Evolutionary conservation across 1,140 invertebrate genomes (phyloP), one percentile per base, ranked within the genome.

Genomic region (Polypedilum pembai): DNA sequence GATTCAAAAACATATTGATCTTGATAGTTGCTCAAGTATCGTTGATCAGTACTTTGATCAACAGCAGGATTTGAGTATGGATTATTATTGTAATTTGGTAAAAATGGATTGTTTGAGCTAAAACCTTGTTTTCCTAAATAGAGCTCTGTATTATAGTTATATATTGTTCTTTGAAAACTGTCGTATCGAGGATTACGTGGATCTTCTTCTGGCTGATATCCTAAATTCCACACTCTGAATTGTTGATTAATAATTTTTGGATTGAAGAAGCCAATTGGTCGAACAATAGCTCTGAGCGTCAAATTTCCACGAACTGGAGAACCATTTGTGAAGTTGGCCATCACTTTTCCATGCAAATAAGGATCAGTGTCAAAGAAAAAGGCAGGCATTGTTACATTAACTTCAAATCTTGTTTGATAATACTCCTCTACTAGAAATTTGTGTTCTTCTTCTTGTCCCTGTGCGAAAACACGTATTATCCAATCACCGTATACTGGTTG

Each of bases 301-400:
- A 96, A 84, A 84, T 96, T 96, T 3, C 95, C 95, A 41, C 81
- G 82, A 0, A 94, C 92, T 0, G 92, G 92, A 17, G 89, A 90
- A 0, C 93, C 92, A 65, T 91, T 94, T 1, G 93, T 95, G 82
- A 95, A 98, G 88, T 98, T 98, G 0, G 95, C 94, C 86, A 93
- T 91, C 3, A 98, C 87, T 0, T 89, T 87, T 0, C 95, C 96
- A 78, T 89, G 85, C 76, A 98, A 89, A 78, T 86, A 94, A 3
- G 85, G 87, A 78, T 95, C 92, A 15, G 90, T 92, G 76, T 93
- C 91, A 79, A 96, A 91, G 80, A 98, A 92, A 80, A 96, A 97
- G 0, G 94, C 91, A 0, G 94, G 93, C 89, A 96, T 95, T 0
- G 94, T 97, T 0, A 98, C 94, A 83, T 98, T 98, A 0, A 98